Conservation (phyloP, 1,140 invertebrate species). For the Drosophila setifemur region DNA sequence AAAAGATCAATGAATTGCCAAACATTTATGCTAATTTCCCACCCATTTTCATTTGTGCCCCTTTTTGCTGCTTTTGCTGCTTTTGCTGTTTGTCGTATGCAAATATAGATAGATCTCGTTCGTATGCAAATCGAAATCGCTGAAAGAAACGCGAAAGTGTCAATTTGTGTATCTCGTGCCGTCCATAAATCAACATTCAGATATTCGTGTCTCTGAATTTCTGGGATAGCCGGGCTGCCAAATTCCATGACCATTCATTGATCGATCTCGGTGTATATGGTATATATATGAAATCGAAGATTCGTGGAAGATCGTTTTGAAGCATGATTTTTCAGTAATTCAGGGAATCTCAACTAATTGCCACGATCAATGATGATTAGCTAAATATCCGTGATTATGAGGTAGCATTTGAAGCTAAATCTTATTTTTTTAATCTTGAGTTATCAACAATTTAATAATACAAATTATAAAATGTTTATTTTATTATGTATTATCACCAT, state of each 20-base stretch:
- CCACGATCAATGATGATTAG: neutral
- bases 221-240: constrained; percentile 8
- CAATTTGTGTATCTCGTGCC: constrained; percentile 20
- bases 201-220: constrained; percentile 3
- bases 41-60: constrained; percentile 34
- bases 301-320: constrained; percentile 3
- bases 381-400: constrained; percentile 2
- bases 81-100: neutral
- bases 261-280: constrained; percentile 7
- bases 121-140: constrained; percentile 21
- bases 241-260: constrained; percentile 23
- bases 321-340: constrained; percentile 1
- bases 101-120: constrained; percentile 28
- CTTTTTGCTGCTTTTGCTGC: neutral
- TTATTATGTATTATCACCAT: no score
- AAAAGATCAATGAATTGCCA: constrained; percentile 33
- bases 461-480: no score
- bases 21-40: constrained; percentile 36
- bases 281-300: no score
- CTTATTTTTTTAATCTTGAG: no score
- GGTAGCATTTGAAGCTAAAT: neutral
- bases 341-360: constrained; percentile 2
- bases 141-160: constrained; percentile 38
- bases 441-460: no score
- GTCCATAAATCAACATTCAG: constrained; percentile 36